Evolutionary conservation across 2,797 vertebrate genomes (phyloP), one percentile per base, ranked within the genome.

Genomic region (Potorous gilbertii): DNA sequence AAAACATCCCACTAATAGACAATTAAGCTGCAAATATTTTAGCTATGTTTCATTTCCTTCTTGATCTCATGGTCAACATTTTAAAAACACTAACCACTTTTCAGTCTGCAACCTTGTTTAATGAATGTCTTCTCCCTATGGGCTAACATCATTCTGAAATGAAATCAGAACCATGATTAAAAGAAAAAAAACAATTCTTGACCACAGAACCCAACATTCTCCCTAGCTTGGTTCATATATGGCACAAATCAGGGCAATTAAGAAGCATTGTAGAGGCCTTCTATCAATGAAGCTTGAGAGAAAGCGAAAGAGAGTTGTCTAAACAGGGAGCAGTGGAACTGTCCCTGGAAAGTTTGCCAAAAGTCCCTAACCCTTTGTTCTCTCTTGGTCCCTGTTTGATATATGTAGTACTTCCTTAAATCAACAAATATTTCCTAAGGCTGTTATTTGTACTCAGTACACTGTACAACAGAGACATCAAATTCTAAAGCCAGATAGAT

Each of bases 81-180:
- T 56, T 52, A 46, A 90, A 52, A 46, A 6, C 74, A 90, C 5
- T 89, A 94, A 52, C 90, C 31, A 8, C 55, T 94, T 66, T 54
- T 34, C 56, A 54, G 91, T 56, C 92, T 81, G 27, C 1, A 54
- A 87, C 31, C 90, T 90, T 50, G 57, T 87, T n/a, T 1, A 56
- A 92, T 92, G 95, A 92, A 31, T 56, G 40, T 55, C 0, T 8
- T 91, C 57, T 1, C 34, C 54, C 55, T 81, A 50, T 34, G 66
- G 62, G 31, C 57, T 62, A 90, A 24, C 5, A 21, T 12, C 46
- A 91, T 93, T 56, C 56, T 66, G 95, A 92, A 92, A 90, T 21
- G 24, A 93, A 81, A 92, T 29, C 90, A 40, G 93, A 56, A 92
- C 81, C 40, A 56, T 87, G 24, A 87, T 87, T 57, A 94, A 50